These are phyloP conservation scores for Aurelia coerulea DNA, from an alignment of 30 jellyfish, hydroid and myxozoan species.

Conservation along the genomic window DNA sequence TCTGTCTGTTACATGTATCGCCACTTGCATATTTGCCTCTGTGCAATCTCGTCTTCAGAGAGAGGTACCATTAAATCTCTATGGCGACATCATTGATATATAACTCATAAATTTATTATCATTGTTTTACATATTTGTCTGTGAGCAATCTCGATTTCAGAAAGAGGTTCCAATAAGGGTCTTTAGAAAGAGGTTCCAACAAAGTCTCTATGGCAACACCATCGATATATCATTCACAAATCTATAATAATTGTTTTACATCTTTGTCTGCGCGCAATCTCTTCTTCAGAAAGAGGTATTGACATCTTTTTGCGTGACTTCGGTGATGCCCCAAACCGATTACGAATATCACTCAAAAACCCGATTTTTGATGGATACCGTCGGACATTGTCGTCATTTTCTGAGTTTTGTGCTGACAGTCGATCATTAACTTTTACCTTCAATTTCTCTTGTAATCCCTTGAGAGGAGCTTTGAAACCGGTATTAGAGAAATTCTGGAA, in stretches of 20 bases:
- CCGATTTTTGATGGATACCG: slow-evolving; percentile 45
- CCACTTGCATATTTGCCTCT: slow-evolving; percentile 55
- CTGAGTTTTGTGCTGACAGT: slow-evolving; percentile 23
- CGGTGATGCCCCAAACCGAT: slow-evolving; percentile 56
- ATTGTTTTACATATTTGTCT: slow-evolving; percentile 71
- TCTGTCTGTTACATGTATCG: too few relatives aligned
- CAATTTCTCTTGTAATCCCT: slow-evolving; percentile 61
- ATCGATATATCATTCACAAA: slow-evolving; percentile 11
- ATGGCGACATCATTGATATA: too few relatives aligned
- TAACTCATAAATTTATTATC: slow-evolving; percentile 60
- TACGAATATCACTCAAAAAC: slow-evolving; percentile 57
- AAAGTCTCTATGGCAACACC: too few relatives aligned
- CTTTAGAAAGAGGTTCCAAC: slow-evolving; percentile 16
- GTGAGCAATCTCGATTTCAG: slow-evolving; percentile 70
- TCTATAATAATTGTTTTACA: slow-evolving; percentile 86
- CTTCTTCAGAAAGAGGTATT: slow-evolving; percentile 56
- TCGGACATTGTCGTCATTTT: slow-evolving; percentile 15
- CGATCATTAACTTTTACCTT: slow-evolving; percentile 64
- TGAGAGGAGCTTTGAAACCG: slow-evolving; percentile 55
- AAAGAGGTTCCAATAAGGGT: background rate
- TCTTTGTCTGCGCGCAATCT: slow-evolving; percentile 59
- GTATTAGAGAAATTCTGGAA: slow-evolving; percentile 17
- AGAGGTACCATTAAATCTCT: background rate
- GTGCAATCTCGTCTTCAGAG: slow-evolving; percentile 68
- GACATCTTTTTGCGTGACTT: slow-evolving; percentile 13